Conservation (phyloP, 1,140 invertebrate species). For the Diachasmimorpha longicaudata region DNA sequence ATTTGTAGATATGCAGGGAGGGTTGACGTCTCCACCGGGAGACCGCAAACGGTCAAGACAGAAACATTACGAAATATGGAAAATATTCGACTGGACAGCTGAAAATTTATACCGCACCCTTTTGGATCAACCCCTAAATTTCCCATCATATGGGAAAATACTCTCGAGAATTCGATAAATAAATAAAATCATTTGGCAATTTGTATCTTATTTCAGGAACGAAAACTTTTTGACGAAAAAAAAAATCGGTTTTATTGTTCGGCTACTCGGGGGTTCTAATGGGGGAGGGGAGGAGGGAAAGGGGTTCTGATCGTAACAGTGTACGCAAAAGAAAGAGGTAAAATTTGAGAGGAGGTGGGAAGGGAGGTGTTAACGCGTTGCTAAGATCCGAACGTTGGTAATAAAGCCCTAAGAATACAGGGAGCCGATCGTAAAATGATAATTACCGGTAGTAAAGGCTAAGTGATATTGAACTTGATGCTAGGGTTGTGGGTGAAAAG, state of each 20-base stretch:
- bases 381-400: conserved; percentile 45
- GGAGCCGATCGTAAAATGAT: conserved; percentile 58
- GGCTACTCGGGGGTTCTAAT: background rate
- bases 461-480: conserved; percentile 62
- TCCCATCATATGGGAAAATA: conserved; percentile 54
- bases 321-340: background rate
- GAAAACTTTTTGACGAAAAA: background rate
- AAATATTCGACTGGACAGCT: conserved; percentile 59
- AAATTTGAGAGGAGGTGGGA: conserved; percentile 30
- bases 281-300: conserved; percentile 34
- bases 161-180: conserved; percentile 25
- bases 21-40: conserved; percentile 52
- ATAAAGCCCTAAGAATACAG: conserved; percentile 60
- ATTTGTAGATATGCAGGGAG: conserved; percentile 59
- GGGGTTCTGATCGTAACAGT: background rate
- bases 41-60: conserved; percentile 53
- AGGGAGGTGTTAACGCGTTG: conserved; percentile 51
- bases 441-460: conserved; percentile 56
- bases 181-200: background rate
- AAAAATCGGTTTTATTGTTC: background rate
- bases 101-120: conserved; percentile 53
- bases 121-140: conserved; percentile 49
- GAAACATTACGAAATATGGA: conserved; percentile 48
- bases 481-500: conserved; percentile 9
- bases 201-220: background rate